These are phyloP conservation scores for Diorhabda elongata DNA, from an alignment of 1,140 invertebrate genomes.

Conservation along the genomic window DNA sequence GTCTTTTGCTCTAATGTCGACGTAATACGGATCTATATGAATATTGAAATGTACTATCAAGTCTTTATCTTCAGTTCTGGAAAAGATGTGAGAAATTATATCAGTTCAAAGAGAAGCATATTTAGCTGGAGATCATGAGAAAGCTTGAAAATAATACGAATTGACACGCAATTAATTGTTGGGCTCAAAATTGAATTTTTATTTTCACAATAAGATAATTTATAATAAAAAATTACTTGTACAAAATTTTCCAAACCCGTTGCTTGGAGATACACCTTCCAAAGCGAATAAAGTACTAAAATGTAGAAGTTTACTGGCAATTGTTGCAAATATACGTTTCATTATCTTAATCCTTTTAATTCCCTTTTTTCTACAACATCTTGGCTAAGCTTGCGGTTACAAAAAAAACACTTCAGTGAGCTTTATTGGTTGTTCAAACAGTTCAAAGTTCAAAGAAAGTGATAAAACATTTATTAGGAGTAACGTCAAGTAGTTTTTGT, in stretches of 20 bases:
- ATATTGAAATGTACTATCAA: slow-evolving; percentile 70
- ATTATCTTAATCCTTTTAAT: no score
- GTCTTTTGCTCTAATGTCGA: slow-evolving; percentile 52
- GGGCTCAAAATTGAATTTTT: background rate
- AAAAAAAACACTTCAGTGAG: no score
- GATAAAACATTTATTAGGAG: no score
- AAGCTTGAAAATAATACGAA: background rate
- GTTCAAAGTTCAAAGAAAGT: no score
- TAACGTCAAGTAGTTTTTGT: no score
- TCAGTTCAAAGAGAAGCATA: background rate
- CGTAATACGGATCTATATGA: slow-evolving; percentile 61
- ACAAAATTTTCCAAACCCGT: background rate
- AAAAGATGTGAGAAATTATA: slow-evolving; percentile 10
- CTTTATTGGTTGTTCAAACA: no score
- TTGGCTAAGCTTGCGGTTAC: no score
- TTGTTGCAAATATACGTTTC: no score
- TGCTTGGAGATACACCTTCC: background rate
- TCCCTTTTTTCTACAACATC: no score
- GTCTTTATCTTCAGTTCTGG: slow-evolving; percentile 61
- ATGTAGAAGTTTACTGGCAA: background rate
- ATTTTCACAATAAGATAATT: background rate
- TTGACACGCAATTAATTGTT: background rate
- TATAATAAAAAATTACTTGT: background rate
- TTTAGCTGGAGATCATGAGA: no score
- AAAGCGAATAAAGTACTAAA: background rate